Base-by-base conservation (phyloP, 2,113 vertebrate genomes). In the Setophaga petechia region DNA sequence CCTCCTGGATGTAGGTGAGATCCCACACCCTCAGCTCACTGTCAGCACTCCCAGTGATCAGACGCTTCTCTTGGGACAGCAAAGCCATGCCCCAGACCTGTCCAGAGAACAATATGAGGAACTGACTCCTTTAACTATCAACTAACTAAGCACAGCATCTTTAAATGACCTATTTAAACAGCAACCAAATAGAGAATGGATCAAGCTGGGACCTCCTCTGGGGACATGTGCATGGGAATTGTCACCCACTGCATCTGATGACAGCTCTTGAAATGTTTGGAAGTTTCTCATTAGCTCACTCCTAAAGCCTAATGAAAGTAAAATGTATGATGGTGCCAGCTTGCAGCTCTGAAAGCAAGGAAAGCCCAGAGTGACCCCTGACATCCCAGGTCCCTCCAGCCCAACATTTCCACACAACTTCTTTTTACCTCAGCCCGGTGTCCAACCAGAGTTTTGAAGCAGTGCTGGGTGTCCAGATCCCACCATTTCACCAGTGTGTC, bases 401-500 rank as follows among this genome's bases (percentile, higher is more conserved):
- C 27, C 62, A 61, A 47, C 3, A 20, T 49, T 11, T 90, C 63
- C 39, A 41, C 31, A 65, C 33, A 61, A 20, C 10, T 35, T 52
- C 37, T 73, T 95, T 97, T 94, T 96, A 99, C 99, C 99, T 99
- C 99, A 33, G 98, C 98, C 77, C 99, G 98, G 94, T 99, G 99
- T 79, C 99, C 99, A 95, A 99, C 98, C 96, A 99, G 97, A 35
- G 99, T 99, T 97, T 98, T 99, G 96, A 99, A 99, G 97, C 99
- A 99, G 95, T 99, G 99, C 90, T 99, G 99, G 1, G 99, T 99
- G 84, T 99, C 99, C 96, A 99, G 96, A 85, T 99, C 99, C 99
- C 99, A 99, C 99, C 99, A 99, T 94, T 99, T 99, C 93, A 99
- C 99, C 97, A 99, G 93, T 1, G 98, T 98, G 97, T 99, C 99